Base-by-base conservation (phyloP, 2,797 vertebrate species). In the Aulostomus chinensis region DNA sequence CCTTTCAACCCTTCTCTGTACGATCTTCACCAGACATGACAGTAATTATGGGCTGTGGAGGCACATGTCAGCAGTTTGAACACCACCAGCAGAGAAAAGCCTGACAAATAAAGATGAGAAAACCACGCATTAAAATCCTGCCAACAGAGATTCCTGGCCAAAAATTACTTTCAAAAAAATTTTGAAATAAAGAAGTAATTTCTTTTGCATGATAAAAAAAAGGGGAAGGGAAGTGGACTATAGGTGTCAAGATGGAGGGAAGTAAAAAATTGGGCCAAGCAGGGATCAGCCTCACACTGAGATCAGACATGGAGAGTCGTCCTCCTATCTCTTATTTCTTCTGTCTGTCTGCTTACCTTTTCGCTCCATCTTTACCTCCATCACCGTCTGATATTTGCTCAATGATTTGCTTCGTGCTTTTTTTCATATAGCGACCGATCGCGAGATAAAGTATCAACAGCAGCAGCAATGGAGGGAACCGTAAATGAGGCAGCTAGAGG, bases 251-350 rank as follows among this genome's bases (percentile, higher is more conserved):
- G 51, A 73, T 43, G 15, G 58, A 74, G 47, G 60, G 48, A 74
- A 58, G 71, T 63, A 72, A 76, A 81, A 67, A 86, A 80, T 14
- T 83, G 83, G 86, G 86, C 74, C 78, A 86, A 79, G 69, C 71
- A 52, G 58, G 80, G 83, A 88, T 88, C 74, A 83, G 67, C 62
- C 47, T 79, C 74, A 69, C 68, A 63, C 71, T 25, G 53, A 77
- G 74, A 80, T 80, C 71, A 71, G 57, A 65, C 64, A 58, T 26
- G 52, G 17, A 51, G 53, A 14, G 41, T 35, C 33, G 41, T 62
- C 62, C 55, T 54, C 56, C 40, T 58, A 70, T 68, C 69, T 61
- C 48, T 54, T 46, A 41, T 59, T 75, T 61, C 36, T 30, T 37
- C 31, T 39, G 42, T 66, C 54, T 52, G 46, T 64, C 71, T 76